Evolutionary conservation across 2,797 vertebrate species (phyloP).

Genomic region (Acanthopagrus latus): DNA sequence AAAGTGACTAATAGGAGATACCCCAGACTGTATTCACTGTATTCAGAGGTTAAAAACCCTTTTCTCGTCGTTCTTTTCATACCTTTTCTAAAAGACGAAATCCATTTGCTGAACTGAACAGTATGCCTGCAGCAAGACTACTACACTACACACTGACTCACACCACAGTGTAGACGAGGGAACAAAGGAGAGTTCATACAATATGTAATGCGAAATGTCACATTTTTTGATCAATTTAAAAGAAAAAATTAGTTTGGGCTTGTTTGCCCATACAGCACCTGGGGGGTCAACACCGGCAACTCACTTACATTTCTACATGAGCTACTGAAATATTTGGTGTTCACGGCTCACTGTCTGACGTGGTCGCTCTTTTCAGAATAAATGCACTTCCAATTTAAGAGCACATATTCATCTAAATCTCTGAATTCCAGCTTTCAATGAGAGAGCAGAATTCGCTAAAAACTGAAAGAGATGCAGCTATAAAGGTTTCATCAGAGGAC

Average conservation of each 20-base stretch:
- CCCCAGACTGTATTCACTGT: background rate
- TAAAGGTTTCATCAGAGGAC: conserved; percentile 8
- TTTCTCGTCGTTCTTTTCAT: conserved; percentile 4
- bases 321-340: conserved; percentile 1
- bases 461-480: background rate
- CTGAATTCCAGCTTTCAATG: background rate
- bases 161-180: conserved; percentile 6
- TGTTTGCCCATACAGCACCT: conserved; percentile 21
- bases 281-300: conserved; percentile 11
- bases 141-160: conserved; percentile 26
- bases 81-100: conserved; percentile 10
- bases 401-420: background rate
- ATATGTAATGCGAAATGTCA: conserved; percentile 17
- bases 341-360: conserved; percentile 1
- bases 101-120: conserved; percentile 30
- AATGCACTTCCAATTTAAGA: background rate
- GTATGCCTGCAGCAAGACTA: conserved; percentile 13
- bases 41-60: background rate
- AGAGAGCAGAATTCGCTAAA: background rate
- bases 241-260: background rate
- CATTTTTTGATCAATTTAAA: conserved; percentile 20
- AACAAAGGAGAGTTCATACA: background rate
- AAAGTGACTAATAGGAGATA: background rate
- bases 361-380: background rate
- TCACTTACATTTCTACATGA: background rate